Evolutionary conservation across 2,888 invertebrate species (phyloP), one percentile per base, ranked within the genome.

Genomic region (Yponomeuta evonymella): DNA sequence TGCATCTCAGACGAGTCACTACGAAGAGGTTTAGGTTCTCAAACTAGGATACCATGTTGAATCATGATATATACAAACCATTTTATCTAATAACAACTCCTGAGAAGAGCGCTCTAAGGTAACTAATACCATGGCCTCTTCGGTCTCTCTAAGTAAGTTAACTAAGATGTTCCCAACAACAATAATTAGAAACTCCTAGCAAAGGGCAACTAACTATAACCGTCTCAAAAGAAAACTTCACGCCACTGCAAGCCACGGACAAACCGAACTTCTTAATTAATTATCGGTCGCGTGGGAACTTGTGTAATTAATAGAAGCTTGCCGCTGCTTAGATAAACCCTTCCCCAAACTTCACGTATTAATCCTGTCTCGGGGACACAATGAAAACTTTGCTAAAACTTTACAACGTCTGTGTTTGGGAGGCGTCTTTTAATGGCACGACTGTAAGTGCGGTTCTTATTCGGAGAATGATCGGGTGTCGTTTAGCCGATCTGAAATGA

Each of bases 301-400:
- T 85, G 77, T 79, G 83, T 88, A 90, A 90, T 89, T 89, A 89
- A 88, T 89, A 89, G 87, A 84, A 87, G 86, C 86, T 85, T 82
- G 84, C 73, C 86, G 51, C 15, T 12, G 51, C 51, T 58, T 58
- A 64, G 64, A 64, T 64, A 30, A 64, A 23, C 64, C 64, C 30
- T 64, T 23, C 23, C 23, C 64, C 10, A 23, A 64, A 64, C 29
- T 64, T 64, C 64, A 64, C 64, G 29, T 64, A 64, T 64, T 64
- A 64, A 64, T 64, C 64, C 64, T 64, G 64, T 58, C 51, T 58
- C 6, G 51, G 51, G 51, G 51, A 64, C 29, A 64, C 29, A 64
- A 64, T 64, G 64, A 64, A 64, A 64, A 23, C 30, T 30, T 62
- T 11, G 64, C 30, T 23, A 3, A 58, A 58, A 58, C 51, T 58